Percentiles rank a stretch among this genome's conserved stretches.
These are phyloP conservation scores for Rhopalosiphum padi DNA, from an alignment of 1,140 invertebrate species.

Conservation along the genomic window DNA sequence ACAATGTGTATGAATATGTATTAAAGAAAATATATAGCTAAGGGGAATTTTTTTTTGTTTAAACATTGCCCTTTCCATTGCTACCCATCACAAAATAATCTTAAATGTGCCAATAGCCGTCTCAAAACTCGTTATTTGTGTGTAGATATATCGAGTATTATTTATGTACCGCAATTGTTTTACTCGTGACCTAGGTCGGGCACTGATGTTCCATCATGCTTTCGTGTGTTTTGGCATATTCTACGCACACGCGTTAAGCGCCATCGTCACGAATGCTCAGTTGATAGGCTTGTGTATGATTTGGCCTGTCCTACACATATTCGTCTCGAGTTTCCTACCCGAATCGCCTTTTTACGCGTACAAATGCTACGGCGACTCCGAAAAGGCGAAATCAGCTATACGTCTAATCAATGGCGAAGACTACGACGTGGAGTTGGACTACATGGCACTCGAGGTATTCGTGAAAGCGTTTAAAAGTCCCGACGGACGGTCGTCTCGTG, in stretches of 20 bases:
- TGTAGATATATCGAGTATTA: neutral
- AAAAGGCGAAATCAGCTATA: neutral
- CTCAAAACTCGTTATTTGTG: neutral
- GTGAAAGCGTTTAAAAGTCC: neutral
- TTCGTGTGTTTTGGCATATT: neutral
- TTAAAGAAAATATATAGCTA: neutral
- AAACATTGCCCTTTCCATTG: too few species aligned
- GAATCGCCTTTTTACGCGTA: neutral
- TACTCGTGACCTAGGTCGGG: neutral
- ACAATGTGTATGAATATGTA: neutral
- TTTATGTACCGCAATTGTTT: neutral
- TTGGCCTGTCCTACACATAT: neutral
- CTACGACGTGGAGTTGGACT: neutral
- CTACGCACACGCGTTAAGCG: neutral
- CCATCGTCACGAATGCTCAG: neutral
- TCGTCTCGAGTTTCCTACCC: neutral
- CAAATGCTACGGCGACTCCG: neutral
- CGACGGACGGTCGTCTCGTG: neutral
- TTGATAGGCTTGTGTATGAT: neutral
- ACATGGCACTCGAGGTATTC: neutral
- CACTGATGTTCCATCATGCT: neutral
- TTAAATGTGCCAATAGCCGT: neutral
- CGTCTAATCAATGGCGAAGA: neutral
- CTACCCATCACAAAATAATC: too few species aligned
- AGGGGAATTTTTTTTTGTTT: neutral